These are phyloP conservation scores for Eulemur rubriventer DNA, from an alignment of 2,797 vertebrate species.

Conservation along the genomic window DNA sequence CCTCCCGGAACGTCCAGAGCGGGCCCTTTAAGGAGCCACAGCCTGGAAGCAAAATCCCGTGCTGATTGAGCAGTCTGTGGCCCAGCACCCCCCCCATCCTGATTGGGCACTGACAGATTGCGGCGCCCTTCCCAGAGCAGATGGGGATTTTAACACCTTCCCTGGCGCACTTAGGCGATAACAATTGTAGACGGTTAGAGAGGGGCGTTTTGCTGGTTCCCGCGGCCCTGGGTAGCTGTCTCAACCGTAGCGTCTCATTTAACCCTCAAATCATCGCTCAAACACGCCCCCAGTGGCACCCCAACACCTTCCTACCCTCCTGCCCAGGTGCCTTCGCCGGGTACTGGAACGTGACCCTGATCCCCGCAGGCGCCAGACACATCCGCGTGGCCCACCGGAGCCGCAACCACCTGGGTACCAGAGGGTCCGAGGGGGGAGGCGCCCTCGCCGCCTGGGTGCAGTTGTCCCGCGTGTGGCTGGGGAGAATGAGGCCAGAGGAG, in stretches of 20 bases:
- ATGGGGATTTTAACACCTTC: neutral
- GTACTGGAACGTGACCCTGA: slow-evolving; percentile 87
- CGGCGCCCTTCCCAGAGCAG: neutral
- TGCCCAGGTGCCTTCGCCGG: slow-evolving; percentile 78
- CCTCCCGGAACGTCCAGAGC: neutral
- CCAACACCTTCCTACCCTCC: neutral
- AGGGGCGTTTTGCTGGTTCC: neutral
- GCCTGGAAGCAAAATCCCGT: neutral
- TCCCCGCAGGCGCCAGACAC: slow-evolving; percentile 85
- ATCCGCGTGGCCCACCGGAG: slow-evolving; percentile 86
- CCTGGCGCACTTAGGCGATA: neutral
- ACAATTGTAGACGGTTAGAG: no score
- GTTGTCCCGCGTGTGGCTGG: rapidly evolving
- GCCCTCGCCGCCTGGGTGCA: neutral
- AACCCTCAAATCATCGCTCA: neutral
- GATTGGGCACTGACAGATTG: neutral
- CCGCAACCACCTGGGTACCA: slow-evolving; percentile 86
- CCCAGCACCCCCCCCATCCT: neutral
- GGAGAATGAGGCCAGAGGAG: neutral
- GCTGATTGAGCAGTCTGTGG: neutral
- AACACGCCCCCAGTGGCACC: neutral
- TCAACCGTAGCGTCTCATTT: neutral
- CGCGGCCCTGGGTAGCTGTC: neutral
- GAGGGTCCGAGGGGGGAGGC: neutral
- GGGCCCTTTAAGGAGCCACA: neutral